Evolutionary conservation across 2,797 vertebrate genomes (phyloP).

Genomic region (Babyrousa celebensis): DNA sequence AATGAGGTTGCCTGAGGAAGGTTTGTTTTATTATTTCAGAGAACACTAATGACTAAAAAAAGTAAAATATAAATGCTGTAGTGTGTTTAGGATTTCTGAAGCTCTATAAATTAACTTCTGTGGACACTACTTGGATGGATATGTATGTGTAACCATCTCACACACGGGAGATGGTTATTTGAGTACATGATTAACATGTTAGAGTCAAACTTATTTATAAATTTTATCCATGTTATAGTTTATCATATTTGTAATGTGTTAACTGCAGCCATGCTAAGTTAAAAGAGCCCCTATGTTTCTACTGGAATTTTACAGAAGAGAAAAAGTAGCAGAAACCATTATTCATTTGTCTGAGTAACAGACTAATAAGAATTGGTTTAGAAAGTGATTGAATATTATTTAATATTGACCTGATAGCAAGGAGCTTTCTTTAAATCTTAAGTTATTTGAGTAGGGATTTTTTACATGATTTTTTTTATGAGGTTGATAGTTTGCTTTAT

Average conservation of each 20-base stretch:
- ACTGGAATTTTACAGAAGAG: constrained; percentile 64
- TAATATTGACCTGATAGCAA: constrained; percentile 69
- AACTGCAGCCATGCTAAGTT: constrained; percentile 31
- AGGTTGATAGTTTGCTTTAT: constrained; percentile 88
- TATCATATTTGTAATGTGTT: constrained; percentile 59
- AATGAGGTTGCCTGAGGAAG: neutral
- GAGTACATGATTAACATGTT: constrained; percentile 12
- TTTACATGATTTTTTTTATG: constrained; percentile 70
- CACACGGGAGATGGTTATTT: neutral
- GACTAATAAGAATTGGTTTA: constrained; percentile 48
- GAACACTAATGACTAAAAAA: constrained; percentile 52
- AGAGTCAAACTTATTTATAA: constrained; percentile 6
- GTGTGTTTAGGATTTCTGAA: neutral
- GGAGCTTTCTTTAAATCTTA: constrained; percentile 44
- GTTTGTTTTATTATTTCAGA: constrained; percentile 32
- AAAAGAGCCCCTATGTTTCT: constrained; percentile 32
- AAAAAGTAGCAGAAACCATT: constrained; percentile 48
- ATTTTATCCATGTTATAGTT: constrained; percentile 56
- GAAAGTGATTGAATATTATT: constrained; percentile 58
- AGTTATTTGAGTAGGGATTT: constrained; percentile 69
- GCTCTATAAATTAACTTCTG: constrained; percentile 5
- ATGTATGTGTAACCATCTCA: neutral
- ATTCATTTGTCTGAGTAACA: neutral
- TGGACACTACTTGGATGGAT: neutral
- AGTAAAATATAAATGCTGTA: neutral